Percentiles rank a stretch among this genome's conserved stretches.
Evolutionary conservation across 1,140 invertebrate species (phyloP).

Genomic region (Saccostrea echinata): DNA sequence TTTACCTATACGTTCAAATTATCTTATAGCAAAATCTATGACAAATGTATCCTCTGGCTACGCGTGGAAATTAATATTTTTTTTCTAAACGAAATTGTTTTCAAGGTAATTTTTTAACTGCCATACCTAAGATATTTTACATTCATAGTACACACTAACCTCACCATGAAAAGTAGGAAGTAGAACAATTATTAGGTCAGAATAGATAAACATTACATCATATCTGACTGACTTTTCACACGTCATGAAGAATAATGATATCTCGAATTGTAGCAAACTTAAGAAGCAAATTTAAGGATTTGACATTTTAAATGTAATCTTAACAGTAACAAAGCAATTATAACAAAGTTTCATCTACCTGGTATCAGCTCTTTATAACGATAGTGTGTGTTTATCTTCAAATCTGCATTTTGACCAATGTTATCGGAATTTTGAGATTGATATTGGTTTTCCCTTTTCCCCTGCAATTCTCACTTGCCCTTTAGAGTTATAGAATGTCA

Average conservation of each 20-base stretch:
- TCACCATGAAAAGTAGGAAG: background rate
- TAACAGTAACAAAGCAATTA: too few relatives aligned
- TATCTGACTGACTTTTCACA: background rate
- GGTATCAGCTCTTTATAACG: too few relatives aligned
- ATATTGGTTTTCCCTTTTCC: background rate
- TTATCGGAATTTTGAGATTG: background rate
- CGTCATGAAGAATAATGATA: too few relatives aligned
- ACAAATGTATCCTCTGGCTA: too few relatives aligned
- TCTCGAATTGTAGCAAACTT: too few relatives aligned
- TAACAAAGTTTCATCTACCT: too few relatives aligned
- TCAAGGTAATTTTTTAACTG: background rate
- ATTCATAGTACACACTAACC: background rate
- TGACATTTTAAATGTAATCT: too few relatives aligned
- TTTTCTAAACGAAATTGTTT: too few relatives aligned
- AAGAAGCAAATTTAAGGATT: too few relatives aligned
- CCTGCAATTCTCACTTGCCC: background rate
- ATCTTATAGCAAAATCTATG: too few relatives aligned
- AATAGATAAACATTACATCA: background rate
- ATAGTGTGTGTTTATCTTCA: background rate
- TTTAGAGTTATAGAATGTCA: background rate
- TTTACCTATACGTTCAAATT: too few relatives aligned
- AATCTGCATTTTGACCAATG: background rate
- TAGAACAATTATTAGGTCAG: background rate
- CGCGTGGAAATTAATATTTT: too few relatives aligned
- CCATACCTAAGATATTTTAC: background rate